Base-by-base conservation (phyloP, 2,797 vertebrate genomes). In the Falco berigora region DNA sequence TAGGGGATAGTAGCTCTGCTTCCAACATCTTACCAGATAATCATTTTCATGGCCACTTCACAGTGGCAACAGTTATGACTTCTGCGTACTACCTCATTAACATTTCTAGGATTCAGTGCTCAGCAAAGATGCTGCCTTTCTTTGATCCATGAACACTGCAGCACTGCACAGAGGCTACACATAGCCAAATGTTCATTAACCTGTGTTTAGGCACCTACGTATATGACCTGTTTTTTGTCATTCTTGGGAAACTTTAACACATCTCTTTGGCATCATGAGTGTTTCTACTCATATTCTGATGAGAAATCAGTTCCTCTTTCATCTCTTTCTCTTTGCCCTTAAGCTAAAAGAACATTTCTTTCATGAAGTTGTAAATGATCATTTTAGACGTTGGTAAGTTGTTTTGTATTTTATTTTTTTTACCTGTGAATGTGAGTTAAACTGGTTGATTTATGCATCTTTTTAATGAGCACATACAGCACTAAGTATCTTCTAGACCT, bases 51-150 rank as follows among this genome's bases (percentile, higher is more conserved):
- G 52, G 88, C 40, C 62, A 55, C 66, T 85, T 91, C 82, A 81
- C 47, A 81, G 76, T 61, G 71, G 63, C 83, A 92, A 78, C 67
- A 69, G 79, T 88, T 92, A 92, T 24, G 62, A 81, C 53, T 95
- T 86, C 62, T 88, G 42, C 25, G 44, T 62, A 20, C 34, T 55
- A 50, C 72, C 34, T 90, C 44, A 55, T 92, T 92, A 84, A 52
- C 67, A 79, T 86, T 78, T 92, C 49, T 49, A 55, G 85, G 50
- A 76, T 55, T 88, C 77, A 92, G 66, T 69, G 49, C 52, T 91
- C 76, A 75, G 32, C 61, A 83, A 69, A 92, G 50, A 64, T 52
- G 66, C 30, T 86, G 82, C 66, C 4, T 0, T 68, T 85, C 67
- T 69, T 63, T 94, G 88, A 94, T 81, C 84, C 73, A 81, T 53